These are phyloP conservation scores for Acleris sparsana DNA, from an alignment of 2,888 invertebrate genomes.

Conservation along the genomic window DNA sequence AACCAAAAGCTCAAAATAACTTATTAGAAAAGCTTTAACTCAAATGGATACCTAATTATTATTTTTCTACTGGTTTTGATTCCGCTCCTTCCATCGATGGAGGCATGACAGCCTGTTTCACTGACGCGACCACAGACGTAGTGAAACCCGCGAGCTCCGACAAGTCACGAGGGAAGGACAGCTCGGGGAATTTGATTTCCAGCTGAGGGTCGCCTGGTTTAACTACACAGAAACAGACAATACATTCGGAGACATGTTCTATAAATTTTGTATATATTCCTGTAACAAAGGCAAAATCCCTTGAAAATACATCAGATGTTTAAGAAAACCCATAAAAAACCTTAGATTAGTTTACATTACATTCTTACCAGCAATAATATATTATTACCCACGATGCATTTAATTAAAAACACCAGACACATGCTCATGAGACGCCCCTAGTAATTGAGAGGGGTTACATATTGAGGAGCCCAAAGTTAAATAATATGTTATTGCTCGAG, in stretches of 20 bases:
- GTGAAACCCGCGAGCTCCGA: slow-evolving; percentile 81
- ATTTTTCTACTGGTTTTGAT: slow-evolving; percentile 57
- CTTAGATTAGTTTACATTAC: too few relatives aligned
- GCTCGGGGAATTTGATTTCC: slow-evolving; percentile 83
- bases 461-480: too few relatives aligned
- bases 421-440: too few relatives aligned
- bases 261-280: background rate
- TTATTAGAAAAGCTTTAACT: slow-evolving; percentile 16
- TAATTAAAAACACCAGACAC: too few relatives aligned
- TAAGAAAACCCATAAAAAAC: too few relatives aligned
- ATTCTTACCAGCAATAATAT: too few relatives aligned
- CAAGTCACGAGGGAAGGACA: slow-evolving; percentile 84
- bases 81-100: slow-evolving; percentile 63
- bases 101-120: slow-evolving; percentile 76
- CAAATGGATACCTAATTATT: slow-evolving; percentile 69
- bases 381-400: too few relatives aligned
- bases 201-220: slow-evolving; percentile 87
- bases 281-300: too few relatives aligned
- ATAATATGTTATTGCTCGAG: too few relatives aligned
- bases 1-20: too few relatives aligned
- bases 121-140: slow-evolving; percentile 66
- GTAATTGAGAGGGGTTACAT: too few relatives aligned
- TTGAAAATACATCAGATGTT: background rate
- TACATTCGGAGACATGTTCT: background rate
- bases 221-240: slow-evolving; percentile 66